These are phyloP conservation scores for Gastrophysa polygoni DNA, from an alignment of 2,888 invertebrate species.

Conservation along the genomic window DNA sequence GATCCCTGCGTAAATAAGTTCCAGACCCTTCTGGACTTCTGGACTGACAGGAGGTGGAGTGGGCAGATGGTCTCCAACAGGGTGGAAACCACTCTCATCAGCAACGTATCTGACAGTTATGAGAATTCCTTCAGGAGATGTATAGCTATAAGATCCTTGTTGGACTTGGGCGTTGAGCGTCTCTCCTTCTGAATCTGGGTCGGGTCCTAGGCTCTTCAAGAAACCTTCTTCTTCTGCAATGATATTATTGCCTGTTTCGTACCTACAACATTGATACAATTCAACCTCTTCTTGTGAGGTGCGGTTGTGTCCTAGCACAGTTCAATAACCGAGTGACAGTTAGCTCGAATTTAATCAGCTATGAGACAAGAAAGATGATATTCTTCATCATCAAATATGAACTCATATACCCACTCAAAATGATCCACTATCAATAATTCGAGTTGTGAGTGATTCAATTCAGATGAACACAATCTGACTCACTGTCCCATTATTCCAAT, in stretches of 20 bases:
- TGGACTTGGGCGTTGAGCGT: slow-evolving; percentile 74
- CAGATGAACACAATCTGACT: too few relatives aligned
- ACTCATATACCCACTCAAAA: too few relatives aligned
- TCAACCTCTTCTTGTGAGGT: background rate
- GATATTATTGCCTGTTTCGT: slow-evolving; percentile 85
- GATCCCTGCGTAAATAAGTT: slow-evolving; percentile 85
- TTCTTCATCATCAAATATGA: too few relatives aligned
- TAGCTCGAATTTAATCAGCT: too few relatives aligned
- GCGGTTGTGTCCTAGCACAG: too few relatives aligned
- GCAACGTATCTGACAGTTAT: slow-evolving; percentile 81
- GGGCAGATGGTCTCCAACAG: slow-evolving; percentile 81
- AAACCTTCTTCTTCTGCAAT: slow-evolving; percentile 79
- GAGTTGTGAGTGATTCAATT: too few relatives aligned
- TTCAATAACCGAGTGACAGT: too few relatives aligned
- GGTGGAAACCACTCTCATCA: slow-evolving; percentile 82
- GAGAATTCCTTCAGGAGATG: slow-evolving; percentile 77
- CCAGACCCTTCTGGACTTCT: slow-evolving; percentile 86
- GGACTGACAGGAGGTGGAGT: slow-evolving; percentile 83
- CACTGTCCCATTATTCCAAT: too few relatives aligned
- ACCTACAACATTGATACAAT: slow-evolving; percentile 58
- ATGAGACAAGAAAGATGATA: too few relatives aligned
- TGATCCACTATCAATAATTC: too few relatives aligned
- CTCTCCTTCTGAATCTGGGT: slow-evolving; percentile 62
- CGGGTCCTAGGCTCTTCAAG: slow-evolving; percentile 66
- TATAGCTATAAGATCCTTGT: slow-evolving; percentile 79